Evolutionary conservation across 2,888 invertebrate genomes (phyloP).

Genomic region (Lithophane leautieri): DNA sequence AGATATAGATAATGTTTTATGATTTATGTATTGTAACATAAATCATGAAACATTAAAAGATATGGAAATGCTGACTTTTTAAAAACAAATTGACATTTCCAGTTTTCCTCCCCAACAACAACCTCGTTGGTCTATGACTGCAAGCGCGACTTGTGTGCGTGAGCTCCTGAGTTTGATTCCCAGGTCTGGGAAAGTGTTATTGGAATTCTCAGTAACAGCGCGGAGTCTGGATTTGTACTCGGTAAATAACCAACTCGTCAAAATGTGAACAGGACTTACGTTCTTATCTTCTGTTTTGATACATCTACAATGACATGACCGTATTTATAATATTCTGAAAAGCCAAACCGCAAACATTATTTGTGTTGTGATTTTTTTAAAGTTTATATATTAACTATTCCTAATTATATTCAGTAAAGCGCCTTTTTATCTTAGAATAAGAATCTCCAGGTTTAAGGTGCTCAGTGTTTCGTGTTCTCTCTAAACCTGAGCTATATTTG

Average conservation of each 20-base stretch:
- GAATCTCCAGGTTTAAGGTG: background rate
- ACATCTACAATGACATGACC: background rate
- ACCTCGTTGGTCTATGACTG: background rate
- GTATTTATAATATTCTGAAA: background rate
- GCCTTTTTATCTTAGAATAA: background rate
- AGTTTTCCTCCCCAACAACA: background rate
- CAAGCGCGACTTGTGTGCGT: background rate
- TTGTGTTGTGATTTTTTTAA: background rate
- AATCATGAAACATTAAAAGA: background rate
- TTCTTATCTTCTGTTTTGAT: background rate
- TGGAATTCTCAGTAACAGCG: background rate
- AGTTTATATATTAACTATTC: too few relatives aligned
- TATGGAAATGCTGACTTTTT: background rate
- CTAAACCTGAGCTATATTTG: conserved; percentile 1
- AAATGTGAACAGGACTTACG: background rate
- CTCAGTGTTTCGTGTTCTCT: background rate
- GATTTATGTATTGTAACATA: too few relatives aligned
- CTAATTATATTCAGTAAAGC: background rate
- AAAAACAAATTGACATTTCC: background rate
- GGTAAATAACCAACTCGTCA: background rate
- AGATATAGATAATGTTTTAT: too few relatives aligned
- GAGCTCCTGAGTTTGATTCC: background rate
- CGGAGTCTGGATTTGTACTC: background rate
- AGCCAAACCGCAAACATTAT: background rate
- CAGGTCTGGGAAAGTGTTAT: background rate